Evolutionary conservation across 2,113 vertebrate species (phyloP).

Genomic region (Oryzias woworae): DNA sequence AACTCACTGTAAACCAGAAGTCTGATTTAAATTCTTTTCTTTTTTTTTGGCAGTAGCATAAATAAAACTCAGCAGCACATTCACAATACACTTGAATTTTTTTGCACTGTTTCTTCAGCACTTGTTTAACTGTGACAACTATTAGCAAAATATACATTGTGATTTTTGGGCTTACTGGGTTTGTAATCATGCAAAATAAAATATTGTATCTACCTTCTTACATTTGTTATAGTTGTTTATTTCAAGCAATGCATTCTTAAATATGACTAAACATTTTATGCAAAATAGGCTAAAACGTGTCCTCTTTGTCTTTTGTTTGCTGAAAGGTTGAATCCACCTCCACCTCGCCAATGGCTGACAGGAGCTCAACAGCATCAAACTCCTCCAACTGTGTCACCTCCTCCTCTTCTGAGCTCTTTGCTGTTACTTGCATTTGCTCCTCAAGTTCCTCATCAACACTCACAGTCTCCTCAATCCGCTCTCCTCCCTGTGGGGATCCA

Average conservation of each 20-base stretch:
- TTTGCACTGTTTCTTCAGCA: too few relatives aligned
- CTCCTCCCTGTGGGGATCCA: slow-evolving; percentile 4
- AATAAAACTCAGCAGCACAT: too few relatives aligned
- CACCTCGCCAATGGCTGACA: slow-evolving; percentile 34
- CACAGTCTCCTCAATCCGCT: slow-evolving; percentile 1
- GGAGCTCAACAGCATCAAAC: slow-evolving; percentile 10
- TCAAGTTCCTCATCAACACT: not conserved
- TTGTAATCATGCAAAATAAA: slow-evolving; percentile 22
- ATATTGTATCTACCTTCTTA: slow-evolving; percentile 19
- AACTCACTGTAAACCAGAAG: slow-evolving; percentile 17
- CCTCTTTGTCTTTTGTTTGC: slow-evolving; percentile 21
- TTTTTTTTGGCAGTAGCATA: too few relatives aligned
- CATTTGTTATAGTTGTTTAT: slow-evolving; percentile 14
- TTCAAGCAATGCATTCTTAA: not conserved
- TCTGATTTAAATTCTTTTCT: too few relatives aligned
- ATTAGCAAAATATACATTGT: not conserved
- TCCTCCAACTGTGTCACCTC: slow-evolving; percentile 39
- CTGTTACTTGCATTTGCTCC: not conserved
- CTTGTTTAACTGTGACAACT: too few relatives aligned
- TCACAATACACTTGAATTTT: too few relatives aligned
- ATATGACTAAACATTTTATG: not conserved
- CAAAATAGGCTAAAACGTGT: slow-evolving; percentile 47
- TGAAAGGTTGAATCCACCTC: slow-evolving; percentile 67
- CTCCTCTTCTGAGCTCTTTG: not conserved
- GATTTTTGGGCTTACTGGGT: not conserved